Evolutionary conservation across 2,113 vertebrate genomes (phyloP).

Genomic region (Xenopus borealis): DNA sequence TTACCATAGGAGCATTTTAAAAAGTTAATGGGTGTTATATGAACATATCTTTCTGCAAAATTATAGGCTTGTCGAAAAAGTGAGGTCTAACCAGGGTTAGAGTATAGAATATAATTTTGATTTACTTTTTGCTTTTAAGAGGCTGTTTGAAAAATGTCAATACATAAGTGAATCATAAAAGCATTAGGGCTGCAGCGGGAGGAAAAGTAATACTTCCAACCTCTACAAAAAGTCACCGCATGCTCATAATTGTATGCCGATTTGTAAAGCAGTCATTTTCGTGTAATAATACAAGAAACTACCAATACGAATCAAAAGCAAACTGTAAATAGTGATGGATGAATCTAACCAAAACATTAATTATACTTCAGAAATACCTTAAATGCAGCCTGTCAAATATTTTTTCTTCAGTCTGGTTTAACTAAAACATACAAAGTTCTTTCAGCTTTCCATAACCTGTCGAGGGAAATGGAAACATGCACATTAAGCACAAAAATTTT

Average conservation of each 20-base stretch:
- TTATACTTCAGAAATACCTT: not conserved
- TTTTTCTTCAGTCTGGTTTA: too few species aligned
- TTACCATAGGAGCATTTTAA: not conserved
- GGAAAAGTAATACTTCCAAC: slow-evolving; percentile 7
- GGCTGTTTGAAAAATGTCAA: slow-evolving; percentile 22
- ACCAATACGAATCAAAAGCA: not conserved
- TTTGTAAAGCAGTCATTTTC: slow-evolving; percentile 19
- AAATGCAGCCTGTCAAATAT: not conserved
- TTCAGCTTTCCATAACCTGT: too few species aligned
- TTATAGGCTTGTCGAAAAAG: slow-evolving; percentile 4
- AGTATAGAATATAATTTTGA: slow-evolving; percentile 14
- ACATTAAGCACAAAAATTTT: too few species aligned
- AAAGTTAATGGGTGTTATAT: not conserved
- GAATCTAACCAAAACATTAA: slow-evolving; percentile 18
- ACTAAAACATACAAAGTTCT: too few species aligned
- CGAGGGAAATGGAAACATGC: too few species aligned
- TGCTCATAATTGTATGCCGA: slow-evolving; percentile 16
- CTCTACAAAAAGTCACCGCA: slow-evolving; percentile 18
- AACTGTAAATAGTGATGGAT: not conserved
- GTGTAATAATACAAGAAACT: slow-evolving; percentile 28
- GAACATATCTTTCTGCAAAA: slow-evolving; percentile 12
- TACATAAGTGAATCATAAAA: slow-evolving; percentile 16
- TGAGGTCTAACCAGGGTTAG: not conserved
- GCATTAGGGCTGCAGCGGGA: slow-evolving; percentile 8
- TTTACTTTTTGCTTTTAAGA: slow-evolving; percentile 16